Evolutionary conservation across 2,888 invertebrate species (phyloP).

Genomic region (Vesta saturnalis): DNA sequence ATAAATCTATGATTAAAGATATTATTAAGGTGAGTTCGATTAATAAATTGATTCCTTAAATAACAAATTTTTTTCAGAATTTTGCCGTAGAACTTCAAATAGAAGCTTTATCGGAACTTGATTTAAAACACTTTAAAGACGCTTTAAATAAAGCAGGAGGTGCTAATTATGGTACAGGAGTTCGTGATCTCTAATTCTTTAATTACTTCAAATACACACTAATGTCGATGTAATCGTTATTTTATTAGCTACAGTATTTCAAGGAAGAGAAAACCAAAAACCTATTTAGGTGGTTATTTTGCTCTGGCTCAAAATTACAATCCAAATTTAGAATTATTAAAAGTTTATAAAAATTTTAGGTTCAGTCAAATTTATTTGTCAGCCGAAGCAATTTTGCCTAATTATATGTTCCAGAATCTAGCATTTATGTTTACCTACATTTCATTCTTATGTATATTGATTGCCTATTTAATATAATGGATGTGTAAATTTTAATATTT

Average conservation of each 20-base stretch:
- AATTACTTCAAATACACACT: too few species aligned
- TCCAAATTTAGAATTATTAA: too few species aligned
- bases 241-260: neutral
- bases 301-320: too few species aligned
- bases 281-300: too few species aligned
- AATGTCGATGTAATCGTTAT: neutral
- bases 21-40: conserved; percentile 69
- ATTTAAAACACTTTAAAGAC: conserved; percentile 74
- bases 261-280: neutral
- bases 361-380: too few species aligned
- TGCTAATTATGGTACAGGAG: conserved; percentile 83
- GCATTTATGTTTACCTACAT: neutral
- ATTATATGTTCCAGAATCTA: neutral
- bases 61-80: conserved; percentile 67
- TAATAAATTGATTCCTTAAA: neutral
- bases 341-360: too few species aligned
- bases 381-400: too few species aligned
- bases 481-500: conserved; percentile 11
- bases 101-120: conserved; percentile 75
- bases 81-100: conserved; percentile 81
- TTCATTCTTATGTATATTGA: conserved; percentile 5
- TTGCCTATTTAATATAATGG: neutral
- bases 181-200: conserved; percentile 69
- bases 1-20: conserved; percentile 81
- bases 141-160: conserved; percentile 79